Percentiles rank a stretch among this genome's conserved stretches.
These are phyloP conservation scores for Panagrolaimus sp. DNA, from an alignment of 1,140 invertebrate species.

Conservation along the genomic window DNA sequence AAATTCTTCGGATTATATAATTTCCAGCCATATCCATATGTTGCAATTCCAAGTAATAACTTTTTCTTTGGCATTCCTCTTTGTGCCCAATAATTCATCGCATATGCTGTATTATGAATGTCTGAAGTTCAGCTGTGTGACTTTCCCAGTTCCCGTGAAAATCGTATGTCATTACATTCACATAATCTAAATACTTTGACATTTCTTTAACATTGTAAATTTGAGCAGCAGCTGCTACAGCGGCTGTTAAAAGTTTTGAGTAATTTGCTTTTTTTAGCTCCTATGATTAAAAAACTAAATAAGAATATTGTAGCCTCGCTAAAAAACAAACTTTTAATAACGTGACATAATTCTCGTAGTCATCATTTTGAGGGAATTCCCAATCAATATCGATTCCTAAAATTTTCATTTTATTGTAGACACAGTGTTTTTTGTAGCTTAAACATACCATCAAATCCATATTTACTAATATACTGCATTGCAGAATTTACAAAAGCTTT, in stretches of 20 bases:
- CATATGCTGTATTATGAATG: background rate
- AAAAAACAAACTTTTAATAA: background rate
- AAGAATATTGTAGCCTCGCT: background rate
- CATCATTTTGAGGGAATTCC: background rate
- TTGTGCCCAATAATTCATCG: conserved; percentile 3
- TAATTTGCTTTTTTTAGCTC: background rate
- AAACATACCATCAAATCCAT: background rate
- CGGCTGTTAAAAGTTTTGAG: background rate
- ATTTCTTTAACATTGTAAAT: background rate
- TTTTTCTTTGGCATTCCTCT: background rate
- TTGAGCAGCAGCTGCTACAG: background rate
- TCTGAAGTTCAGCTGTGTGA: background rate
- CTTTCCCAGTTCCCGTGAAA: background rate
- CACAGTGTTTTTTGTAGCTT: too few species aligned
- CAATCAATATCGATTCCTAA: background rate
- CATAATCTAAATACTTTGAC: background rate
- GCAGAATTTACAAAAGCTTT: background rate
- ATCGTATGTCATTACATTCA: background rate
- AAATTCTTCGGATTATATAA: background rate
- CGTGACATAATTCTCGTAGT: background rate
- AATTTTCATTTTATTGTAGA: too few species aligned
- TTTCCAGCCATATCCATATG: background rate
- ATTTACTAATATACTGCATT: background rate
- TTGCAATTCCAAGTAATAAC: background rate
- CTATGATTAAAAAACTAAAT: background rate